Percentiles rank a stretch among this genome's conserved stretches.
phyloP scores from a whole-genome alignment of 2,113 vertebrate genomes.

The Burhinus oedicnemus region DNA sequence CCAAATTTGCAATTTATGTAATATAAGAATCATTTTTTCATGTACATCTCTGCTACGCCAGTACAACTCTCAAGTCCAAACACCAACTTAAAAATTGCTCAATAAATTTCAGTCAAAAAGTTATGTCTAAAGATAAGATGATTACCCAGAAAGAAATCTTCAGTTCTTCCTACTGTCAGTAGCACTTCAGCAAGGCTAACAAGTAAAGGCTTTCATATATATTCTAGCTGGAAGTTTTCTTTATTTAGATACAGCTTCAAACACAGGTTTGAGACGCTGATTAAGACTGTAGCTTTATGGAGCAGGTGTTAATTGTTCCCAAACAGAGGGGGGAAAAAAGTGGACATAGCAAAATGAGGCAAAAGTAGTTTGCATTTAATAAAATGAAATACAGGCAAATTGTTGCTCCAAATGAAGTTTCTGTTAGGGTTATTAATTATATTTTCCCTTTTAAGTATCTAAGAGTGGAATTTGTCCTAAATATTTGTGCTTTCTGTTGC shows the following conservation, averaged over 20 bases:
- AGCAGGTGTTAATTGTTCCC: not conserved
- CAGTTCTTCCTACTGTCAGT: not conserved
- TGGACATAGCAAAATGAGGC: not conserved
- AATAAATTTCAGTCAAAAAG: not conserved
- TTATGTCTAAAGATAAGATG: not conserved
- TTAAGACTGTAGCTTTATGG: conserved; percentile 5
- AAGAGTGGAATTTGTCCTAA: conserved; percentile 28
- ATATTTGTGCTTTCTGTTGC: not conserved
- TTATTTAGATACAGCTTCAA: conserved; percentile 31
- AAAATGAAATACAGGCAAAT: not conserved
- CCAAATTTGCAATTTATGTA: not conserved
- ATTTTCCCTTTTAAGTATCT: not conserved
- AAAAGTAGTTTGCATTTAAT: conserved; percentile 25
- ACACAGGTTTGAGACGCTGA: conserved; percentile 11
- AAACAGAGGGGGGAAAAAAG: not conserved
- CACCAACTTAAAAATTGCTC: not conserved
- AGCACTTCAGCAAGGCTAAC: not conserved
- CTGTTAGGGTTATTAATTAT: conserved; percentile 14
- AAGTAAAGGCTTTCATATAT: conserved; percentile 17
- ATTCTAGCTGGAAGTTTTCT: conserved; percentile 3
- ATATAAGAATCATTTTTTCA: not conserved
- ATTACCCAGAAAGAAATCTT: not conserved
- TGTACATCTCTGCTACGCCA: fast-evolving
- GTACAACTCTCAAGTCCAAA: not conserved
- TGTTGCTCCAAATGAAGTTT: conserved; percentile 13